Evolutionary conservation across 2,113 vertebrate genomes (phyloP).

Genomic region (Oncorhynchus nerka): DNA sequence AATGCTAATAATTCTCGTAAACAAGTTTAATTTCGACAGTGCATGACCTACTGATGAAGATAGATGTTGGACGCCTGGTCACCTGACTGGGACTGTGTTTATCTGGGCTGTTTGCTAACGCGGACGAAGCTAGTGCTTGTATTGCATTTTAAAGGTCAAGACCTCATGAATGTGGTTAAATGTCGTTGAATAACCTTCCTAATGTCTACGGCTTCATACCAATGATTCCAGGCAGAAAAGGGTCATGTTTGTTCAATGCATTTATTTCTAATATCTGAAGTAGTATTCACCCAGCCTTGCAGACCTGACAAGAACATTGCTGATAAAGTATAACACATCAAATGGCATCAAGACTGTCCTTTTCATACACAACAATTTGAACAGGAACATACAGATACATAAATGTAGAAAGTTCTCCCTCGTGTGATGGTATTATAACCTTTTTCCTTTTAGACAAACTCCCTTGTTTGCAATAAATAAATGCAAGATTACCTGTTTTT

Average conservation of each 20-base stretch:
- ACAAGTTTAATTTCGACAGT: too few species aligned
- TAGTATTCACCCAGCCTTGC: slow-evolving; percentile 38
- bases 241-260: slow-evolving; percentile 44
- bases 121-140: too few species aligned
- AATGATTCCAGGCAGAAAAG: slow-evolving; percentile 12
- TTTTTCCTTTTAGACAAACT: slow-evolving; percentile 36
- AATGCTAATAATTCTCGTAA: too few species aligned
- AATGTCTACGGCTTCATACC: neutral
- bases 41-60: too few species aligned
- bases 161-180: neutral
- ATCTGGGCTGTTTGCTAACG: too few species aligned
- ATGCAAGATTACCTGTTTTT: slow-evolving; percentile 28
- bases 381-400: slow-evolving; percentile 61
- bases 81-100: too few species aligned
- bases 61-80: too few species aligned
- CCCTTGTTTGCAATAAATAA: slow-evolving; percentile 34
- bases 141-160: too few species aligned
- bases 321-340: slow-evolving; percentile 60
- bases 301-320: slow-evolving; percentile 56
- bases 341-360: slow-evolving; percentile 45
- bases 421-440: slow-evolving; percentile 22
- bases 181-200: neutral
- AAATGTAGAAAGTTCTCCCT: slow-evolving; percentile 44
- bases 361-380: slow-evolving; percentile 63
- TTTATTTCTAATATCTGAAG: slow-evolving; percentile 59